These are phyloP conservation scores for Bubalus kerabau DNA, from an alignment of 2,113 vertebrate genomes.

Conservation along the genomic window DNA sequence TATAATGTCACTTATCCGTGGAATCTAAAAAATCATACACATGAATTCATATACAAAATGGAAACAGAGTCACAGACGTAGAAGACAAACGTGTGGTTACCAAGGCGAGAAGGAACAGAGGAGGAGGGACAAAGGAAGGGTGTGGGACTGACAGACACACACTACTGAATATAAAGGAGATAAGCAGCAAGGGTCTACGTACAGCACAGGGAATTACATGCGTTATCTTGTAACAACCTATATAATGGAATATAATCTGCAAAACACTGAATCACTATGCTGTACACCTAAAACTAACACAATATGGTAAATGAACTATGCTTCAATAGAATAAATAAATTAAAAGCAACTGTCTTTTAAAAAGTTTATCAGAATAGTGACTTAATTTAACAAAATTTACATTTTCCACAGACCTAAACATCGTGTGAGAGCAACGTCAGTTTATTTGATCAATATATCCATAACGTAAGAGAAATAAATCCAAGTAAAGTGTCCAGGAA, in stretches of 20 bases:
- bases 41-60: not conserved
- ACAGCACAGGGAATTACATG: not conserved
- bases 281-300: not conserved
- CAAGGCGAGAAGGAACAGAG: not conserved
- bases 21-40: not conserved
- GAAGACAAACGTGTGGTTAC: not conserved
- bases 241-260: not conserved
- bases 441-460: not conserved
- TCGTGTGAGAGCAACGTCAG: not conserved
- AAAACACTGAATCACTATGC: not conserved
- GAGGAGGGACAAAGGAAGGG: not conserved
- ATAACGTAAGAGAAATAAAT: not conserved
- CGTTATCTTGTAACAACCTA: not conserved
- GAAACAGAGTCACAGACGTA: not conserved
- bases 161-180: too few species aligned
- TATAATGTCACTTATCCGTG: not conserved
- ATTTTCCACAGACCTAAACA: not conserved
- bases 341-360: not conserved
- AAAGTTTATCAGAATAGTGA: not conserved
- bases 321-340: not conserved
- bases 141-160: not conserved
- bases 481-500: not conserved
- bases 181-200: too few species aligned
- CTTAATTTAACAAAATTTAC: not conserved
- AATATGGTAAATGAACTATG: not conserved